phyloP scores from a whole-genome alignment of 2,113 vertebrate species.

The Rhipidura dahli region DNA sequence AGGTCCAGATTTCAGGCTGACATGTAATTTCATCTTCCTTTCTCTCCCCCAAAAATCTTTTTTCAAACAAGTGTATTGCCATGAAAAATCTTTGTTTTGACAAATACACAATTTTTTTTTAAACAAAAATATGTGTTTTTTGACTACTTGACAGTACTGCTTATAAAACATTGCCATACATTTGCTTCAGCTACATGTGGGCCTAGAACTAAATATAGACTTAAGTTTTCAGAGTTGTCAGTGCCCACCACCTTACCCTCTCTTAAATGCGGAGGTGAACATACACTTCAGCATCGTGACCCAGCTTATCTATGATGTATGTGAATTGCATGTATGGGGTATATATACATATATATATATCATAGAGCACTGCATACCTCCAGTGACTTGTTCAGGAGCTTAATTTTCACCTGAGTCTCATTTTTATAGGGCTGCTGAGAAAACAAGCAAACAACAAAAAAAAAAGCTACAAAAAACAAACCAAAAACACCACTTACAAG shows the following conservation, averaged over 20 bases:
- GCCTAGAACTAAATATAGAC: neutral
- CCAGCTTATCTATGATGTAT: neutral
- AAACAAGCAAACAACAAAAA: too few species aligned
- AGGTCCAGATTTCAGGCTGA: neutral
- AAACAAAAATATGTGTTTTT: neutral
- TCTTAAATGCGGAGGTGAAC: neutral
- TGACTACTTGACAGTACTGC: neutral
- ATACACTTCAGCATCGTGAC: neutral
- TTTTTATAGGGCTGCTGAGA: slow-evolving; percentile 54
- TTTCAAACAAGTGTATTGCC: neutral
- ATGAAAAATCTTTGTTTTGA: neutral
- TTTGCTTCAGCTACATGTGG: neutral
- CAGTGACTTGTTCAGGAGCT: neutral
- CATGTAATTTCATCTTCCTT: neutral
- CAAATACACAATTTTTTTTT: neutral
- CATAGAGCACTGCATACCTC: neutral
- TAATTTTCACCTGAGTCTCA: neutral
- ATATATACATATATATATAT: neutral
- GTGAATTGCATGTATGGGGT: neutral
- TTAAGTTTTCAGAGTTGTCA: neutral
- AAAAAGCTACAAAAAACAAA: neutral
- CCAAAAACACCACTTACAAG: neutral
- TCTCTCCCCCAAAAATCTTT: neutral
- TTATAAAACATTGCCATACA: neutral
- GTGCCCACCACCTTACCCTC: neutral